Evolutionary conservation across 2,888 invertebrate genomes (phyloP).

Genomic region (Steromphala cineraria): DNA sequence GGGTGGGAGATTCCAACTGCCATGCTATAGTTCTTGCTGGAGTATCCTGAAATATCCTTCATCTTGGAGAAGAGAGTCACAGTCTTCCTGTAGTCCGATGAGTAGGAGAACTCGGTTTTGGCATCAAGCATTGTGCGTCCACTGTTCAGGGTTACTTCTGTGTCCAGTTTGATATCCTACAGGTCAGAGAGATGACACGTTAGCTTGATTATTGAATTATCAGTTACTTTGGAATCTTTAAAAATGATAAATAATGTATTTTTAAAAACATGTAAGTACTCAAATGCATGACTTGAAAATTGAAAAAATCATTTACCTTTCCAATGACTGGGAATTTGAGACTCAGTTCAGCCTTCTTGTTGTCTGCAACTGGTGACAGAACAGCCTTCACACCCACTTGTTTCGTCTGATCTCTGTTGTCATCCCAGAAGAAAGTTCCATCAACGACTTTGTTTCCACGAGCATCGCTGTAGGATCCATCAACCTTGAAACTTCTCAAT

Average conservation of each 20-base stretch:
- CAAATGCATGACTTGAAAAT: not conserved
- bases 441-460: conserved; percentile 40
- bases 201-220: too few relatives aligned
- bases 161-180: conserved; percentile 50
- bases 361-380: conserved; percentile 32
- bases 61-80: conserved; percentile 50
- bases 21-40: conserved; percentile 46
- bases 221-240: too few relatives aligned
- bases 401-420: conserved; percentile 54
- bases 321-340: conserved; percentile 49
- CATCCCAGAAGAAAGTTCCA: conserved; percentile 61
- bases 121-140: conserved; percentile 48
- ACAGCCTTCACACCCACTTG: conserved; percentile 48
- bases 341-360: conserved; percentile 43
- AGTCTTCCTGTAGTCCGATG: conserved; percentile 53
- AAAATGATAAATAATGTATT: too few relatives aligned
- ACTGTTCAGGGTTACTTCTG: conserved; percentile 45
- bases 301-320: conserved; percentile 31
- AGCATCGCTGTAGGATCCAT: conserved; percentile 27
- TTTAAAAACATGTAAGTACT: too few relatives aligned
- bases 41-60: conserved; percentile 34
- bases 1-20: conserved; percentile 59
- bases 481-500: conserved; percentile 35
- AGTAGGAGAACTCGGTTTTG: conserved; percentile 58
- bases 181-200: too few relatives aligned